Evolutionary conservation across 2,888 invertebrate genomes (phyloP), one percentile per base, ranked within the genome.

Genomic region (Macaria liturata): DNA sequence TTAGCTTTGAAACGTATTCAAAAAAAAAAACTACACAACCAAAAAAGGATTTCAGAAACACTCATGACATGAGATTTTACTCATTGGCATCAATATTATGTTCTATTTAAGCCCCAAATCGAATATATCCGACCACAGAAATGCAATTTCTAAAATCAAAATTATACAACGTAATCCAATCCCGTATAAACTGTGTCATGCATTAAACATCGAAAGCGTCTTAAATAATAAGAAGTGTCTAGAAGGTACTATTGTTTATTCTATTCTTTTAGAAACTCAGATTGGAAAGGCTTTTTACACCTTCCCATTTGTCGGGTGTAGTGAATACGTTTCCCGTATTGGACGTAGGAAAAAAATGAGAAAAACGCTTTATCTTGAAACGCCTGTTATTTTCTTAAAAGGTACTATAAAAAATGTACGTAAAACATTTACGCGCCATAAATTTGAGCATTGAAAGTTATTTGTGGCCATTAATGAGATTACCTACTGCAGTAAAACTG

Each of bases 241-340:
- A 78, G 64, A 74, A 84, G 82, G 83, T 81, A 76, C 83, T 78
- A 84, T 86, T 89, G 86, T 88, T 86, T 86, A 88, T 85, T 81
- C 82, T 77, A 83, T 86, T 88, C 84, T 83, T 83, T 83, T 78
- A 81, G 81, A 81, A 80, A 83, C 77, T 80, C 83, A 86, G 89
- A 90, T 90, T 90, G 90, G 86, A 88, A 88, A 88, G 85, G 82
- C 83, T 86, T 88, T 86, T 86, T 81, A 84, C 84, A 84, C 82
- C 77, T 72, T 69, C 78, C 80, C 83, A 84, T 86, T 88, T 83
- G 70, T 76, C 68, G 80, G 79, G 81, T 74, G 81, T 80, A 75
- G 71, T 75, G 77, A 83, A 86, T 83, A 84, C 82, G 78, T 86
- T 82, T 80, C 42, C 68, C 73, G 74, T 82, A 84, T 87, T 81